phyloP scores from a whole-genome alignment of 2,888 invertebrate species.

The Mythimna pallens region DNA sequence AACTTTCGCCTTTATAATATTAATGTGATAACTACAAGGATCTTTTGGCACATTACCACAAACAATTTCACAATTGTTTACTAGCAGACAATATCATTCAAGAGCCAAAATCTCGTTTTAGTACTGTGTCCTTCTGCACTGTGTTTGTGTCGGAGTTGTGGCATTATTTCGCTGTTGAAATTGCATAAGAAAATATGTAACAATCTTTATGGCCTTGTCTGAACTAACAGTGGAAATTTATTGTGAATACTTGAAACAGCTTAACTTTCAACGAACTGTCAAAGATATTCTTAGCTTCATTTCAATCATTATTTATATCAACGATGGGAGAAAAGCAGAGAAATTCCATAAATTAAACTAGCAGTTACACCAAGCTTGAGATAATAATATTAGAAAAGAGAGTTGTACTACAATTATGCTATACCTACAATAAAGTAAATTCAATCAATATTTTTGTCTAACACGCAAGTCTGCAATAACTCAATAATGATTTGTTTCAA shows the following conservation, averaged over 20 bases:
- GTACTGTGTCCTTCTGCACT: not conserved
- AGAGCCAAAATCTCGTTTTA: not conserved
- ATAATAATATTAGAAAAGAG: too few species aligned
- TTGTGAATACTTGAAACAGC: not conserved
- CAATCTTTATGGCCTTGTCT: not conserved
- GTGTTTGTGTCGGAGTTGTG: not conserved
- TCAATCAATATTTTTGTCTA: too few species aligned
- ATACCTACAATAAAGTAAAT: too few species aligned
- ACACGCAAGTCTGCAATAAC: too few species aligned
- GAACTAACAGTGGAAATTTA: not conserved
- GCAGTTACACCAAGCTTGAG: too few species aligned
- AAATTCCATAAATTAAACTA: too few species aligned
- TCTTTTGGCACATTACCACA: not conserved
- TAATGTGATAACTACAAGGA: not conserved
- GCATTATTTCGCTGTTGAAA: not conserved
- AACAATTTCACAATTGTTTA: constrained; percentile 3
- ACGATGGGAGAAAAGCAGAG: too few species aligned
- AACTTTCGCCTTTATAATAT: not conserved
- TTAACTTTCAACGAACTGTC: not conserved
- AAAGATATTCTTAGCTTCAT: not conserved
- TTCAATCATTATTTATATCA: too few species aligned
- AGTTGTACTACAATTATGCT: too few species aligned
- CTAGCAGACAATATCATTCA: constrained; percentile 2
- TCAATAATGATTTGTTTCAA: too few species aligned
- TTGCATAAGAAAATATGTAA: not conserved